Percentiles rank a stretch among this genome's conserved stretches.
These are phyloP conservation scores for Mustela lutreola DNA, from an alignment of 2,113 vertebrate genomes.

Conservation along the genomic window DNA sequence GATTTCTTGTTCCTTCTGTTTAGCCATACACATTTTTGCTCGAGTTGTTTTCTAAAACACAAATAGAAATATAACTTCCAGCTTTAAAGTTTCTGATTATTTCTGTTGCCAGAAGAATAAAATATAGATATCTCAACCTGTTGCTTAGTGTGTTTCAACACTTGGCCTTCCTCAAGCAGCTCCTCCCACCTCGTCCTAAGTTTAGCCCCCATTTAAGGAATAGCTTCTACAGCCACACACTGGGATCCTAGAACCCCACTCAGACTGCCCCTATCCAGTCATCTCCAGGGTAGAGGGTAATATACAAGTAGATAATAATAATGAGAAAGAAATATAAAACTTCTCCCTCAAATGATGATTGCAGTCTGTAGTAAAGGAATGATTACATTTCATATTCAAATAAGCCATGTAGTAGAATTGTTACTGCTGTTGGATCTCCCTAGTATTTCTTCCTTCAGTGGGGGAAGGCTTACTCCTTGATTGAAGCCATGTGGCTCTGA, in stretches of 20 bases:
- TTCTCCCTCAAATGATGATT: not conserved
- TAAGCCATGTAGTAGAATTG: not conserved
- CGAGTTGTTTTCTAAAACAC: not conserved
- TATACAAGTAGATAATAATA: not conserved
- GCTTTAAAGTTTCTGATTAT: not conserved
- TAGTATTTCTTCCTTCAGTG: not conserved
- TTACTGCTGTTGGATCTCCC: not conserved
- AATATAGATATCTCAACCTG: not conserved
- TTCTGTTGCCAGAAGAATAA: not conserved
- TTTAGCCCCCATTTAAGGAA: not conserved
- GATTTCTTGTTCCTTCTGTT: not conserved
- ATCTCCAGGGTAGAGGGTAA: not conserved
- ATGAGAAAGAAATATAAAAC: not conserved
- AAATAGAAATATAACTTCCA: not conserved
- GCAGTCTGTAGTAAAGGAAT: not conserved
- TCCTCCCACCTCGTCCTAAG: not conserved
- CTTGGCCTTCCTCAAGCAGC: not conserved
- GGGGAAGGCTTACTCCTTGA: not conserved
- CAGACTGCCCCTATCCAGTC: not conserved
- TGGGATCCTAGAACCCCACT: not conserved
- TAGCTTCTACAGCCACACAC: not conserved
- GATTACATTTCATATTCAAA: not conserved
- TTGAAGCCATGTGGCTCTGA: not conserved
- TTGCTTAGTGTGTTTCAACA: not conserved
- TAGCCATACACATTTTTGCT: not conserved